These are phyloP conservation scores for Belgica antarctica DNA, from an alignment of 2,888 invertebrate species.

Conservation along the genomic window DNA sequence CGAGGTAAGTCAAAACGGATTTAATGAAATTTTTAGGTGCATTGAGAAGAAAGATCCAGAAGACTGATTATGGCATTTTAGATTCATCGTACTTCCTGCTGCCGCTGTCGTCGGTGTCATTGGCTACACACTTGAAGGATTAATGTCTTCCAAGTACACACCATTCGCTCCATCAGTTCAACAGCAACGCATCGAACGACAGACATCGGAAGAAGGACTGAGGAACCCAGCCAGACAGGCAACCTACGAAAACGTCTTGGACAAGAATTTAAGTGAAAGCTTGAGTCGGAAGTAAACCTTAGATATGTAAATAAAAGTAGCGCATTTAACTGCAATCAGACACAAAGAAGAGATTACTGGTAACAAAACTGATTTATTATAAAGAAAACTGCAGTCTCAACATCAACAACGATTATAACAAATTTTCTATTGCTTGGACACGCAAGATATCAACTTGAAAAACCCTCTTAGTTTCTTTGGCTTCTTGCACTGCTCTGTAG, in stretches of 20 bases:
- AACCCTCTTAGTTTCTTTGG: neutral
- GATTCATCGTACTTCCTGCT: slow-evolving; percentile 19
- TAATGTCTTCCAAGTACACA: slow-evolving; percentile 28
- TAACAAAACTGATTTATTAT: too few species aligned
- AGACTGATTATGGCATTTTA: neutral
- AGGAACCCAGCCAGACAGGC: neutral
- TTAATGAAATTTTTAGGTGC: too few species aligned
- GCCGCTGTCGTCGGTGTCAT: slow-evolving; percentile 23
- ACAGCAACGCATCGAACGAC: slow-evolving; percentile 6
- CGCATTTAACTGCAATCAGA: neutral
- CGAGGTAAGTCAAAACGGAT: slow-evolving; percentile 1
- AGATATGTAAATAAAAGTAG: neutral
- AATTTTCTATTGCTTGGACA: neutral
- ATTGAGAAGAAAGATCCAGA: too few species aligned
- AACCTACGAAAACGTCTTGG: slow-evolving; percentile 33
- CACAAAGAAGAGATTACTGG: neutral
- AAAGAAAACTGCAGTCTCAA: neutral
- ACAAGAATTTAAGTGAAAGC: slow-evolving; percentile 25
- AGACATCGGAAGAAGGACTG: slow-evolving; percentile 10
- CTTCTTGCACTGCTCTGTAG: neutral
- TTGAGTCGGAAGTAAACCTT: neutral
- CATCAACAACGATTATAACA: neutral
- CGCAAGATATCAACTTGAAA: neutral
- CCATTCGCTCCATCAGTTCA: neutral
- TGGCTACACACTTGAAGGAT: slow-evolving; percentile 30